Evolutionary conservation across 2,113 vertebrate genomes (phyloP), one percentile per base, ranked within the genome.

Genomic region (Eptesicus fuscus): DNA sequence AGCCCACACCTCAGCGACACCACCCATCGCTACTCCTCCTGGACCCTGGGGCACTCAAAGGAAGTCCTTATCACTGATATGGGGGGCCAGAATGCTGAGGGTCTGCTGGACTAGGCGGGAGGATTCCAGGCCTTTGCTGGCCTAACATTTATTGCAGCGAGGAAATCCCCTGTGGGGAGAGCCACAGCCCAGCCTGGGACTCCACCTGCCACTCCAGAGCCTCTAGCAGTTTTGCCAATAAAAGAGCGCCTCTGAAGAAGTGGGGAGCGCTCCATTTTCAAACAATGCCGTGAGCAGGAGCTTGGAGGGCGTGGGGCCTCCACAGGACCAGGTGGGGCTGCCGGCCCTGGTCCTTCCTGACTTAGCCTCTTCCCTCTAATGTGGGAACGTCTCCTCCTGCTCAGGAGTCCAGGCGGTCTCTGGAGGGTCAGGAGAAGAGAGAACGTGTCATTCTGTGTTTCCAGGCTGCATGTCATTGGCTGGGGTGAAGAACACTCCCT

Each of bases 21-120:
- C 65, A 22, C 83, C 35, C 13, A 14, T 18, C 44, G 9, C 35
- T 11, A 0, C 32, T 40, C 4, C 17, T 25, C 83, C 76, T 8
- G 82, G 56, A 4, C 17, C 22, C 1, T 1, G 1, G 51, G 17
- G 5, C 37, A 17, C 42, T 53, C 65, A 32, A 4, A 37, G 70
- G 16, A 22, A n/a, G 42, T 32, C 25, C 76, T 42, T 5, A 16
- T 13, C 7, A 1, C 65, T 40, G 5, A 37, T 0, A 0, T 4
- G 6, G 47, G 56, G 53, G 37, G 37, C 16, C n/a, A 47, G 49
- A 18, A 47, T 3, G 40, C 23, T 0, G 18, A n/a, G 79, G 61
- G 13, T 35, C 61, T 73, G 44, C 73, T 4, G 20, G 28, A 2
- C 5, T 1, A 0, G 44, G 17, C 30, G 9, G 16, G 13, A 7